Conservation (phyloP, 2,797 vertebrate genomes). For the Chrysolophus pictus region DNA sequence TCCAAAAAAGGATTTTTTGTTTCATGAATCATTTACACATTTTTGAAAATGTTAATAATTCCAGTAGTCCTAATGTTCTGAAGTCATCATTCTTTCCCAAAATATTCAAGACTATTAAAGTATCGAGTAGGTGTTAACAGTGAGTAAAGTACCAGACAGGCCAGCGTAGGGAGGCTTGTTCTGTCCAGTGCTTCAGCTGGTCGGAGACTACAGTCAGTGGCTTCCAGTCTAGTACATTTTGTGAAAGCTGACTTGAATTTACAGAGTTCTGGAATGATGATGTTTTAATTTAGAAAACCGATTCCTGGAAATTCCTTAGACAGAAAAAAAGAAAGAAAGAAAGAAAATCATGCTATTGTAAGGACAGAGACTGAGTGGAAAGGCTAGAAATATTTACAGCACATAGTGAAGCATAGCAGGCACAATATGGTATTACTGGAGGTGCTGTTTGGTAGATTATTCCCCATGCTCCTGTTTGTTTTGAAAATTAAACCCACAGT, state of each 20-base stretch:
- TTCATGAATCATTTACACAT: neutral
- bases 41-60: neutral
- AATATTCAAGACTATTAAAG: neutral
- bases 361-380: neutral
- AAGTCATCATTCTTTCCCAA: neutral
- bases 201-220: neutral
- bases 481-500: neutral
- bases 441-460: neutral
- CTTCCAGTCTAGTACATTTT: neutral
- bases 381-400: neutral
- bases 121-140: neutral
- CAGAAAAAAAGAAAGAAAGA: neutral
- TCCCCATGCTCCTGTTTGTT: neutral
- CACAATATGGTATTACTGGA: neutral
- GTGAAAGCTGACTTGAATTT: neutral
- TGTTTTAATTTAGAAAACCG: conserved; percentile 26
- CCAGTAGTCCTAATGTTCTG: neutral
- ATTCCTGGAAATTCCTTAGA: conserved; percentile 25
- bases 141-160: neutral
- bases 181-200: neutral
- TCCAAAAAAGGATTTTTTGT: neutral
- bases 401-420: neutral
- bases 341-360: neutral
- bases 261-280: neutral
- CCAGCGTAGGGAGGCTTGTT: neutral